Base-by-base conservation (phyloP, 2,888 invertebrate genomes). In the Mythimna impura region DNA sequence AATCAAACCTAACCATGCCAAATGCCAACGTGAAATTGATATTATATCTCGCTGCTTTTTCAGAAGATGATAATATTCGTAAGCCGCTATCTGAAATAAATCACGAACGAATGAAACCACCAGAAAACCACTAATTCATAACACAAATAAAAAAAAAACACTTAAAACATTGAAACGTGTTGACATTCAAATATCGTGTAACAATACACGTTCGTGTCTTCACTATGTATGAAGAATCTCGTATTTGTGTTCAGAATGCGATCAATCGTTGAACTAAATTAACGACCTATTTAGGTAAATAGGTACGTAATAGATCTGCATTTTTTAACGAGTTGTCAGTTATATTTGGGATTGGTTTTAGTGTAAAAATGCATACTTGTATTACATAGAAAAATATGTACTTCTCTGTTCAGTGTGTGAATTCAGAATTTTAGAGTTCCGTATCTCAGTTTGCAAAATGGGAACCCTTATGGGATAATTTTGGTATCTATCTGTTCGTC, bases 161-260 rank as follows among this genome's bases (percentile, higher is more conserved):
- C 47, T 54, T 36, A 22, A 40, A 73, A 54, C 43, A 64, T 30
- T 69, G 25, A 55, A 77, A 72, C 22, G 63, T 78, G 82, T 78
- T 80, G 68, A 82, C 73, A 78, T 61, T 58, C 47, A 70, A 64
- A 82, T 66, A 62, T 67, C 69, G 20, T 64, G 36, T 25, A 75
- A 63, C 74, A 76, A 79, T 52, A 60, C 70, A 71, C 47, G 63
- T 78, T 71, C 67, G 71, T 82, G 72, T 74, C 67, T 17, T 65
- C 14, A 58, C 64, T 60, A 22, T 68, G 54, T 62, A 63, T 62
- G 50, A 71, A 71, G 17, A 60, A 43, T 66, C 60, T 72, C 58
- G 52, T 61, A 61, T 66, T 67, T 66, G 47, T 68, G 75, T 70
- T 75, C 25, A 54, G 63, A 65, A 55, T 20, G 30, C 67, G 60